Evolutionary conservation across 1,140 invertebrate species (phyloP), one percentile per base, ranked within the genome.

Genomic region (Macrobrachium rosenbergii): DNA sequence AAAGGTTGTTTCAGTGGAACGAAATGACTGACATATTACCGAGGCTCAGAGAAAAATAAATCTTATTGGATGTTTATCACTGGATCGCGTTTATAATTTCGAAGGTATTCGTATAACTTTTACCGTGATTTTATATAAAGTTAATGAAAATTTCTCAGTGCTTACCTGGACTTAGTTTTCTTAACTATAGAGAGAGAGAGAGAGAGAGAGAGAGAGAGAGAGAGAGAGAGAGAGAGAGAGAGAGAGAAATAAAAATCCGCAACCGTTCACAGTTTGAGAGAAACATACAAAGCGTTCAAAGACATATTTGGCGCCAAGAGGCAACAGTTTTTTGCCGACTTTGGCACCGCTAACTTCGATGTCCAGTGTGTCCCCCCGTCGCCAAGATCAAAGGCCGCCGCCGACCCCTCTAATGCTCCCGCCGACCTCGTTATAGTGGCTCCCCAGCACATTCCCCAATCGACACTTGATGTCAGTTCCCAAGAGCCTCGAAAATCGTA

Each of bases 211-310:
- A 77, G 37, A 28, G 75, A 37, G 21, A 12, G 75, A 52, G 43
- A 21, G n/a, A 14, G 16, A 77, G 75, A 45, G 75, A 77, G 58
- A n/a, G 14, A 77, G n/a, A n/a, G 12, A 58, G 75, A 77, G 43
- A 43, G 75, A 52, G 58, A 77, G 37, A 28, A 23, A 37, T 1
- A 12, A n/a, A 52, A n/a, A 21, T 52, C 52, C 52, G 6, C 52
- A 52, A 52, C 52, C 12, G 52, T 52, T 52, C 52, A 52, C 8
- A 52, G 0, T 52, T 52, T 12, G n/a, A 2, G 16, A 77, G 75
- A 45, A 52, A 77, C 37, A 77, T 12, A 77, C 75, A 77, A 77
- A 77, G 75, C 52, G 28, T 77, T 77, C 52, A 77, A 77, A 58
- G 37, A 77, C 52, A 77, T 52, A 52, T 77, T 77, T 77, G 75